Base-by-base conservation (phyloP, 2,888 invertebrate genomes). In the Idaea dimidiata region DNA sequence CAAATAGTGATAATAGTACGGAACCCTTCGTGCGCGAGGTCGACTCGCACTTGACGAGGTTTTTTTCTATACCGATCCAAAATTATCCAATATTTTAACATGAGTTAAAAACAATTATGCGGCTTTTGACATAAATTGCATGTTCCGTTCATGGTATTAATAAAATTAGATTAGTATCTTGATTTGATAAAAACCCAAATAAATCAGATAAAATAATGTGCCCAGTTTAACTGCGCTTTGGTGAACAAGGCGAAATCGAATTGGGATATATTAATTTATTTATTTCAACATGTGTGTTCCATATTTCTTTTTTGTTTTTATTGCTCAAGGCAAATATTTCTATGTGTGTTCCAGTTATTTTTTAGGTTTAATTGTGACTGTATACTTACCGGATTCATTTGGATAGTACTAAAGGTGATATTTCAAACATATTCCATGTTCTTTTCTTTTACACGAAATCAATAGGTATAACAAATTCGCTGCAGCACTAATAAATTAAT, bases 91-190 rank as follows among this genome's bases (percentile, higher is more conserved):
- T 73, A 72, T 66, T 66, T 62, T 58, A 64, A 62, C 60, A 43
- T 77, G 70, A 71, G 62, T 66, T 67, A 59, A 79, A 76, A 72
- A 74, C 69, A 68, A 67, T 72, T 72, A 77, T 68, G 66, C 62
- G 64, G 63, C 60, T 60, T 72, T 66, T 66, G 62, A 71, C 72
- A 77, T 77, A 76, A 80, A 82, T 78, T 72, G 78, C 77, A 72
- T 66, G 72, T 64, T 76, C 74, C 71, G 75, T 70, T 69, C 70
- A 70, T 73, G 69, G 73, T 70, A 75, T 68, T 79, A 77, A 82
- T 80, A 79, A 79, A 78, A 80, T 81, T 78, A 79, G 74, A 80
- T 78, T 70, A 73, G 73, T 76, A 43, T 43, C 43, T 43, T 7
- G 7, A 43, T 43, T 43, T 72, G 68, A 72, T 74, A 72, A 75